phyloP scores from a whole-genome alignment of 1,140 invertebrate genomes.

The Drosophila bifasciata region DNA sequence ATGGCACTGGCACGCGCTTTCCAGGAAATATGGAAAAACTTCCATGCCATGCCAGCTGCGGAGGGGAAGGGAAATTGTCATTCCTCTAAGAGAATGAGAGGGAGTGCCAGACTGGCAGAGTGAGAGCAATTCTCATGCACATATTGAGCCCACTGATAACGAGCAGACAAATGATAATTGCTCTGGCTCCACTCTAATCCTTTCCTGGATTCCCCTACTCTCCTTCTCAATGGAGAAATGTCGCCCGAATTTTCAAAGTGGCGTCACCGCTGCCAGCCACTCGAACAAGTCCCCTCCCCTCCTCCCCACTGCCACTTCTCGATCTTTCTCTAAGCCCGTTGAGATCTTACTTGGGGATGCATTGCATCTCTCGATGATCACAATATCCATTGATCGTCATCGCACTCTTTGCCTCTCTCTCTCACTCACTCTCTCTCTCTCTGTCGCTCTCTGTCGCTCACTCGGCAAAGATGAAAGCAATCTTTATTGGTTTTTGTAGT shows the following conservation, averaged over 20 bases:
- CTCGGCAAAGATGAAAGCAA: slow-evolving; percentile 75
- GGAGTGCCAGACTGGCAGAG: background rate
- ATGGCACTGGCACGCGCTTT: slow-evolving; percentile 66
- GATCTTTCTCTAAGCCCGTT: slow-evolving; percentile 44
- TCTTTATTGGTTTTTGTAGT: slow-evolving; percentile 81
- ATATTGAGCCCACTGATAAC: slow-evolving; percentile 53
- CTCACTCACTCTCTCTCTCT: slow-evolving; percentile 2
- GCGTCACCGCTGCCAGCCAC: slow-evolving; percentile 58
- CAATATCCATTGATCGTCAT: slow-evolving; percentile 73
- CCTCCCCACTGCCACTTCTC: slow-evolving; percentile 20
- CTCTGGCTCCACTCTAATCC: slow-evolving; percentile 73
- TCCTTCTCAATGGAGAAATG: slow-evolving; percentile 49
- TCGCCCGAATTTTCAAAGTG: slow-evolving; percentile 74
- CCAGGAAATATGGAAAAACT: slow-evolving; percentile 54
- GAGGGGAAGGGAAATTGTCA: slow-evolving; percentile 1
- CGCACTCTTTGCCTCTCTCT: slow-evolving; percentile 24
- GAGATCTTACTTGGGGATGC: slow-evolving; percentile 42
- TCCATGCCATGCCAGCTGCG: background rate
- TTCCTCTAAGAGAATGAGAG: background rate
- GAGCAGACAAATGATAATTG: slow-evolving; percentile 79
- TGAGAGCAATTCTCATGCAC: slow-evolving; percentile 9
- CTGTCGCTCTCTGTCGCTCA: slow-evolving; percentile 27
- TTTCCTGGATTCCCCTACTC: too few relatives aligned
- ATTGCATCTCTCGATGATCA: slow-evolving; percentile 70
- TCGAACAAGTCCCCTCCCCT: slow-evolving; percentile 5